Evolutionary conservation across 2,113 vertebrate genomes (phyloP).

Genomic region (Aramus guarauna): DNA sequence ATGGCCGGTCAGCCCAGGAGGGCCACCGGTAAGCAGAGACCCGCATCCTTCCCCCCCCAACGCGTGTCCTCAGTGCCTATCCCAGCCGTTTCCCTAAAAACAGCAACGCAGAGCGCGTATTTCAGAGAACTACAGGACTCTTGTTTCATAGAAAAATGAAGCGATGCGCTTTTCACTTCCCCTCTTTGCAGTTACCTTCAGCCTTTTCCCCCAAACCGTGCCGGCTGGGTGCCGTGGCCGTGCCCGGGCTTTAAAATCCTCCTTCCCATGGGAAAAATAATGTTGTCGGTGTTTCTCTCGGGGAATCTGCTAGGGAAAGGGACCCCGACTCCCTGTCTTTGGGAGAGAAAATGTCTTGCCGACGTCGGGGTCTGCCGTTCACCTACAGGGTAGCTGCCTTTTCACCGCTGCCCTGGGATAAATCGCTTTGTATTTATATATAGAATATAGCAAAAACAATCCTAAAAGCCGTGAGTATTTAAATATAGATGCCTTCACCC

Average conservation of each 20-base stretch:
- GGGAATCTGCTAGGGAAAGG: background rate
- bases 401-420: background rate
- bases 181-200: background rate
- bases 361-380: background rate
- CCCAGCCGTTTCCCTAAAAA: background rate
- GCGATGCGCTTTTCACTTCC: background rate
- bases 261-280: background rate
- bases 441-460: background rate
- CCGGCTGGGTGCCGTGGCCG: background rate
- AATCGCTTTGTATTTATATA: background rate
- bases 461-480: background rate
- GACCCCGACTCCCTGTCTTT: background rate
- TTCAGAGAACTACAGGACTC: background rate
- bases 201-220: background rate
- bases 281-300: background rate
- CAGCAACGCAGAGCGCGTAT: accelerated
- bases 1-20: background rate
- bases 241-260: background rate
- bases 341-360: background rate
- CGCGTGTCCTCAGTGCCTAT: accelerated
- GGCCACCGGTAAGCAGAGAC: background rate
- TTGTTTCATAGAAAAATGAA: background rate
- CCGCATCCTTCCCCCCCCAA: background rate
- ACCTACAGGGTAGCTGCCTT: background rate
- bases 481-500: background rate